phyloP scores from a whole-genome alignment of 1,140 invertebrate genomes.

The Metopolophium dirhodum region DNA sequence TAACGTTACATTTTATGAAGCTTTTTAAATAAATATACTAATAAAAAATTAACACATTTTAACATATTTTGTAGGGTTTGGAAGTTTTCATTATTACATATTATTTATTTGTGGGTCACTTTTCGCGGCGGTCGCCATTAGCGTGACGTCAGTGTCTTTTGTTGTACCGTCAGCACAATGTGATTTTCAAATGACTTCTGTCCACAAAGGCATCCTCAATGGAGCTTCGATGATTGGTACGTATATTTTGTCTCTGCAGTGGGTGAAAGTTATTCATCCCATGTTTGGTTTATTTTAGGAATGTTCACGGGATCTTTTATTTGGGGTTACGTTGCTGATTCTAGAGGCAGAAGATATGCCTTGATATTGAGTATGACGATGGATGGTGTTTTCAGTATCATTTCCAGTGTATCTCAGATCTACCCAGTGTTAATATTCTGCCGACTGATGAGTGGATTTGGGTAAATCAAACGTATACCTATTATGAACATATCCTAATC shows the following conservation, averaged over 20 bases:
- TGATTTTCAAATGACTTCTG: conserved; percentile 84
- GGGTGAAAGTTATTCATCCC: neutral
- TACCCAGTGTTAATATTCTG: conserved; percentile 88
- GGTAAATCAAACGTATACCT: conserved; percentile 66
- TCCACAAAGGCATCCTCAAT: conserved; percentile 88
- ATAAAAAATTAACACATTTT: neutral
- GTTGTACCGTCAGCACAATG: conserved; percentile 91
- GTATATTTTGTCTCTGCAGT: neutral
- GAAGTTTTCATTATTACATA: conserved; percentile 88
- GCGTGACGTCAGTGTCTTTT: conserved; percentile 94
- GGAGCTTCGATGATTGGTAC: conserved; percentile 64
- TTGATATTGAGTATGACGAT: conserved; percentile 87
- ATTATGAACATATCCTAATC: neutral
- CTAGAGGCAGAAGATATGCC: conserved; percentile 81
- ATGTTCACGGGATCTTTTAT: conserved; percentile 93
- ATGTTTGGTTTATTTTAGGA: conserved; percentile 67
- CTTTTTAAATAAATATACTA: neutral
- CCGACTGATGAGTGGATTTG: conserved; percentile 87
- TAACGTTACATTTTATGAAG: no score
- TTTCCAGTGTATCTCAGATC: conserved; percentile 84
- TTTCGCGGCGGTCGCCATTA: conserved; percentile 94
- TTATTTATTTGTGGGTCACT: conserved; percentile 89
- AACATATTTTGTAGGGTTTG: conserved; percentile 73
- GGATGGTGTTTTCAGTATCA: conserved; percentile 86
- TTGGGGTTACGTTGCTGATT: conserved; percentile 90